Conservation (phyloP, 2,113 vertebrate genomes). For the Pseudopodoces humilis region DNA sequence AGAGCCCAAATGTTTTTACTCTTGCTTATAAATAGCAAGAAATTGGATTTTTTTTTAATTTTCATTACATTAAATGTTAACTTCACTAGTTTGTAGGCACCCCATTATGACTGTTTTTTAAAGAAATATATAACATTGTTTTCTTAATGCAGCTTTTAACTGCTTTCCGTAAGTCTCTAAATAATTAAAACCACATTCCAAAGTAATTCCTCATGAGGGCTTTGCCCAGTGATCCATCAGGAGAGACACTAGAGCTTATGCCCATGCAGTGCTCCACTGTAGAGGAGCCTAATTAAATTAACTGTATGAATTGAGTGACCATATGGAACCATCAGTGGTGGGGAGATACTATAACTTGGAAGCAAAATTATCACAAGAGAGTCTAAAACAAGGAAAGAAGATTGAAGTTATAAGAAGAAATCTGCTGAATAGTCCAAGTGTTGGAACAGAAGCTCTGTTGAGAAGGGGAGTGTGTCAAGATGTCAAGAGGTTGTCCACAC, state of each 20-base stretch:
- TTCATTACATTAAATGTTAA: neutral
- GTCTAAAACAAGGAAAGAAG: neutral
- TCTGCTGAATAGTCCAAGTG: neutral
- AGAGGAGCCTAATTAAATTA: neutral
- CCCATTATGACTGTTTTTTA: neutral
- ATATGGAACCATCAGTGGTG: neutral
- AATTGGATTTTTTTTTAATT: rapidly evolving
- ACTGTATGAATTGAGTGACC: neutral
- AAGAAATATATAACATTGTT: neutral
- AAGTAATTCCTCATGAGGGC: neutral
- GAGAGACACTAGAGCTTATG: neutral
- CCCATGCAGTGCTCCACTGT: neutral
- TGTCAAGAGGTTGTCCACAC: neutral
- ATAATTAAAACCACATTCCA: neutral
- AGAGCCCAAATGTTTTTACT: neutral
- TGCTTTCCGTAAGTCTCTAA: neutral
- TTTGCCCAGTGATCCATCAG: neutral
- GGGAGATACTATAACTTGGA: neutral
- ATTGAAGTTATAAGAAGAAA: neutral
- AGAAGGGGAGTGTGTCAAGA: neutral
- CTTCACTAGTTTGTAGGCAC: neutral
- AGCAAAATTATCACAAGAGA: neutral
- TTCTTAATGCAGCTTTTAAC: neutral
- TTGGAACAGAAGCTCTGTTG: neutral
- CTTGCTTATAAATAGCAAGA: neutral